Evolutionary conservation across 64 coral and sea anemone species (phyloP).

Genomic region (Pocillopora damicornis): DNA sequence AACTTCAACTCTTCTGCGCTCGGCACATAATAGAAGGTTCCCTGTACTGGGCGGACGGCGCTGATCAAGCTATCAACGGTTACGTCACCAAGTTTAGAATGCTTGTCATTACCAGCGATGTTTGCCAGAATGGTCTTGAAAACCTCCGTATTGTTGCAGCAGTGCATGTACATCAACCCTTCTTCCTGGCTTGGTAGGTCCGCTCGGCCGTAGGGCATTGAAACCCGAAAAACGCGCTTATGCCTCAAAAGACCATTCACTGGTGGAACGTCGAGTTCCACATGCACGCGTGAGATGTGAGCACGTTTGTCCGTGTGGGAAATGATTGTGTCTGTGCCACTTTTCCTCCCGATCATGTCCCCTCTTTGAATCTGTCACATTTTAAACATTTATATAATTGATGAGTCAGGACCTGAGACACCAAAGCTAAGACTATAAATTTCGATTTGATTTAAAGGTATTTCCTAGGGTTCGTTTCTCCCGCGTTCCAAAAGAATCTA

Average conservation of each 20-base stretch:
- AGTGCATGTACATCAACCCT: conserved; percentile 68
- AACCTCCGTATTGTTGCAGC: conserved; percentile 50
- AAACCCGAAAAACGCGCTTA: conserved; percentile 61
- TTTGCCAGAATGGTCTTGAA: conserved; percentile 63
- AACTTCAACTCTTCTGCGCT: conserved; percentile 77
- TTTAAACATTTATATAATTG: neutral
- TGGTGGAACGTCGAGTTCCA: conserved; percentile 46
- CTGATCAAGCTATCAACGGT: conserved; percentile 66
- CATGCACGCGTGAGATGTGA: conserved; percentile 51
- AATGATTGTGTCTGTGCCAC: conserved; percentile 52
- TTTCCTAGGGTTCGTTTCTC: no score
- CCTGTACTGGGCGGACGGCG: conserved; percentile 60
- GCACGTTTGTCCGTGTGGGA: conserved; percentile 53
- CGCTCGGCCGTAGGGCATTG: conserved; percentile 58
- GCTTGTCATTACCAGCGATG: conserved; percentile 59
- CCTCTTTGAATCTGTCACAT: conserved; percentile 54
- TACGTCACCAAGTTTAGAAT: conserved; percentile 55
- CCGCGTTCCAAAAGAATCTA: no score
- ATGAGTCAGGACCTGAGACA: no score
- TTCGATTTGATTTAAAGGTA: no score
- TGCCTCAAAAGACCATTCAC: conserved; percentile 34
- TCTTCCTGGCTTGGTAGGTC: conserved; percentile 38
- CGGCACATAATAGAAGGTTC: conserved; percentile 81
- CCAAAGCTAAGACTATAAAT: no score
- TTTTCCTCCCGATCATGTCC: conserved; percentile 54